Evolutionary conservation across 2,113 vertebrate species (phyloP), one percentile per base, ranked within the genome.

Genomic region (Trichechus manatus): DNA sequence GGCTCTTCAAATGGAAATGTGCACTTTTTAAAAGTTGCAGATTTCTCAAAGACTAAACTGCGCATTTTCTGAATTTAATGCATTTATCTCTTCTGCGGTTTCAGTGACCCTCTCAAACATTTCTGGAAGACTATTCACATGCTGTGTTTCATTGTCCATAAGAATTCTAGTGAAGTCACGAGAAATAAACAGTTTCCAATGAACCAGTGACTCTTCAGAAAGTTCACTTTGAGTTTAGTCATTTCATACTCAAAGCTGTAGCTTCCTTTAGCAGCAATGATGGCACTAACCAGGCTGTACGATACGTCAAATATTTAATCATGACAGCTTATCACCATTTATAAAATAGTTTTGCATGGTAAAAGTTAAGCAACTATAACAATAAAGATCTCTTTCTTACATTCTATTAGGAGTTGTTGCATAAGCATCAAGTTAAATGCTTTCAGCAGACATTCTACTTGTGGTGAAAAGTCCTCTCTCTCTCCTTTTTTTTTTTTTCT

Each of bases 61-160:
- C 97, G 31, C 79, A 89, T 96, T 96, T 97, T 75, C 83, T 91
- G 90, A 94, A 96, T 44, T 72, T 66, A 89, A 89, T 92, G 77
- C 80, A 82, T 95, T 95, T 95, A 66, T 96, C 91, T 97, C n/a
- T 84, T 83, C 74, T 22, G n/a, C 4, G 2, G 31, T 93, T 93
- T 93, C 42, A n/a, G 22, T 89, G 84, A 96, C 77, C 64, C 89
- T 95, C 87, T 96, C 79, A 89, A 95, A 93, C 75, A 91, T 89
- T 89, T 66, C 56, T 68, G 70, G n/a, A 70, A 77, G 66, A 50
- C 87, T 75, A 61, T 80, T 85, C 75, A 87, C 80, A 70, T 8
- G 8, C 50, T 68, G 59, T 96, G 61, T 47, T 97, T 97, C 93
- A 97, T 96, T 96, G 83, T 93, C 86, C 84, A 33, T 96, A 56